Evolutionary conservation across 2,888 invertebrate genomes (phyloP).

Genomic region (Leuctra nigra): DNA sequence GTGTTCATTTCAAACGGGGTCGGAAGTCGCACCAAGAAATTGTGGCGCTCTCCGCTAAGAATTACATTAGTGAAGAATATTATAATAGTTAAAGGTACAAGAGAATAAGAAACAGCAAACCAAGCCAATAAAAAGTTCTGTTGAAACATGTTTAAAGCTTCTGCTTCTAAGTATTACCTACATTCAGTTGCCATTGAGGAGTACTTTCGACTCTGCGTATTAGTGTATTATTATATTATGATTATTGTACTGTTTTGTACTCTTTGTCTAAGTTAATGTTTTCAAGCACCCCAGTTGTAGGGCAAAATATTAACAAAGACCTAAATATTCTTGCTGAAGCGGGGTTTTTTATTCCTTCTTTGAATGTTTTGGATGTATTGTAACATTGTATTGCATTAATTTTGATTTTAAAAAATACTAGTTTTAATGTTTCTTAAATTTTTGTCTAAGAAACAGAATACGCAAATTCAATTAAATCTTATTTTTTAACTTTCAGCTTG

Average conservation of each 20-base stretch:
- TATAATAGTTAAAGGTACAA: background rate
- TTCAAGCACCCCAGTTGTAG: too few relatives aligned
- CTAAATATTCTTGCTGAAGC: too few relatives aligned
- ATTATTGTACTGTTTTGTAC: too few relatives aligned
- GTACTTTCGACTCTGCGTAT: too few relatives aligned
- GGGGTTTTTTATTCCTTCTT: too few relatives aligned
- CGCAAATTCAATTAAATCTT: background rate
- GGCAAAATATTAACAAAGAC: too few relatives aligned
- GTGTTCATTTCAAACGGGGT: slow-evolving; percentile 15
- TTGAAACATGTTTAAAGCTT: background rate
- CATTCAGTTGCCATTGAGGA: too few relatives aligned
- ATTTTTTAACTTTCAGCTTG: background rate
- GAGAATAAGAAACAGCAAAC: background rate
- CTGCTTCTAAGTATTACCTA: background rate
- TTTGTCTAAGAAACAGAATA: background rate
- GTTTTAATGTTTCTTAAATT: too few relatives aligned
- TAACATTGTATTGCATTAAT: background rate
- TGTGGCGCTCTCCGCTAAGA: background rate
- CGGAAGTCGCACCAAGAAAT: background rate
- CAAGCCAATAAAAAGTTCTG: background rate
- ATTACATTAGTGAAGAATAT: background rate
- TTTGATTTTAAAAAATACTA: background rate
- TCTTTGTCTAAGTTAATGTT: too few relatives aligned
- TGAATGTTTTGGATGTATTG: too few relatives aligned
- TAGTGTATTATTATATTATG: too few relatives aligned